Percentiles rank a stretch among this genome's conserved stretches.
phyloP scores from a whole-genome alignment of 2,888 invertebrate species.

The Eumacrocentrus americanus region DNA sequence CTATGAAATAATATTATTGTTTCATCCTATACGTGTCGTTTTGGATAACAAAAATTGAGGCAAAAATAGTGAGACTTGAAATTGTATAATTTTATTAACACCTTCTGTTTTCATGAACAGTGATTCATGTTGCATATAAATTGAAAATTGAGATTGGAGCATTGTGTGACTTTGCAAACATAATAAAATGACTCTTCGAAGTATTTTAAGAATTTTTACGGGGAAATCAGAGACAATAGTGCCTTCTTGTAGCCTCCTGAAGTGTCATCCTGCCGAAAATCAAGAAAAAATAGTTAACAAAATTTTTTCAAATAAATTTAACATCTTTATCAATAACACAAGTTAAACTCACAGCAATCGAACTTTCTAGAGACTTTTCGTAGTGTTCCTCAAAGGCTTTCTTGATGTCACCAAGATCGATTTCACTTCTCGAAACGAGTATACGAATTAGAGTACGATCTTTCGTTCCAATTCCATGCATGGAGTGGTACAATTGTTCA shows the following conservation, averaged over 20 bases:
- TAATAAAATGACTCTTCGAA: background rate
- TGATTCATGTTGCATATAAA: too few relatives aligned
- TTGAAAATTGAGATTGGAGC: too few relatives aligned
- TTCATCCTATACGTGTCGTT: too few relatives aligned
- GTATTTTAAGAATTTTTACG: conserved; percentile 49
- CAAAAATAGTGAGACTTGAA: too few relatives aligned
- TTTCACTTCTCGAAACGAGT: conserved; percentile 87
- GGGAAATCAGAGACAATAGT: conserved; percentile 82
- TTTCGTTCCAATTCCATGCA: conserved; percentile 90
- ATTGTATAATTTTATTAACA: too few relatives aligned
- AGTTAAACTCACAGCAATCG: conserved; percentile 78
- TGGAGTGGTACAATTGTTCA: conserved; percentile 85
- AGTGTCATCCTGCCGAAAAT: conserved; percentile 79
- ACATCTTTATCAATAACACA: conserved; percentile 1
- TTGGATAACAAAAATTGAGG: too few relatives aligned
- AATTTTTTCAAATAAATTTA: conserved; percentile 12
- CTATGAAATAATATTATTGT: too few relatives aligned
- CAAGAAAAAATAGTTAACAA: conserved; percentile 16
- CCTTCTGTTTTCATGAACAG: too few relatives aligned
- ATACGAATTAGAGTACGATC: conserved; percentile 92
- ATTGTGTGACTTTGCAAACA: background rate
- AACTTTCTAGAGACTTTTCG: conserved; percentile 81
- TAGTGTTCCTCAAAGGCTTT: conserved; percentile 84
- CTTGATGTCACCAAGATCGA: conserved; percentile 91
- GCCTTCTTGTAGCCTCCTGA: conserved; percentile 93